These are phyloP conservation scores for Cephalopachus bancanus DNA, from an alignment of 2,797 vertebrate species.

Conservation along the genomic window DNA sequence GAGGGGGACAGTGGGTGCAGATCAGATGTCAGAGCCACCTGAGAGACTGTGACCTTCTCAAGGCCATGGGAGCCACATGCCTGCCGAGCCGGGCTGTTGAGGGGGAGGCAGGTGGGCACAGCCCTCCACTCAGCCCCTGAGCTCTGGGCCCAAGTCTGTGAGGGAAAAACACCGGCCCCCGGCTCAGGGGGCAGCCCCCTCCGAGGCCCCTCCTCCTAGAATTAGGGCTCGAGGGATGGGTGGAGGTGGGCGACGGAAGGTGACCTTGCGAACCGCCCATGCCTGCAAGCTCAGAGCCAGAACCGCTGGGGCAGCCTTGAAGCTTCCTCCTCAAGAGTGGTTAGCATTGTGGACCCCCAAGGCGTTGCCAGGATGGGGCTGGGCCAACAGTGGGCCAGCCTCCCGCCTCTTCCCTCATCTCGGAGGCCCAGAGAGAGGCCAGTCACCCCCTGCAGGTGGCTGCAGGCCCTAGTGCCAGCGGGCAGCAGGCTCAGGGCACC, in stretches of 20 bases:
- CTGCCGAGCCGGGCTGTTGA: neutral
- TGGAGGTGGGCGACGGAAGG: neutral
- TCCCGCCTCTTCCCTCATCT: neutral
- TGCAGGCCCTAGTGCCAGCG: neutral
- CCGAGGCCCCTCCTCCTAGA: neutral
- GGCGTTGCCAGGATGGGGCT: neutral
- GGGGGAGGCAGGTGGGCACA: neutral
- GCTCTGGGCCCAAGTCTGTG: neutral
- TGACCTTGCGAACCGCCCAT: slow-evolving; percentile 22
- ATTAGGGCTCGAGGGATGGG: neutral
- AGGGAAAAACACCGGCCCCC: neutral
- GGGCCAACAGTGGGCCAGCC: no score
- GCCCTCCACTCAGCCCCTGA: neutral
- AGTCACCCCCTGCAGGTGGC: neutral
- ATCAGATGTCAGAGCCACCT: neutral
- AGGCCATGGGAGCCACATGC: neutral
- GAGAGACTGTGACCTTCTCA: neutral
- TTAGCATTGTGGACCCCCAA: neutral
- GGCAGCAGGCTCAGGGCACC: neutral
- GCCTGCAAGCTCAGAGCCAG: neutral
- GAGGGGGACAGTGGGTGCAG: neutral
- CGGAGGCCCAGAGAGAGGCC: neutral
- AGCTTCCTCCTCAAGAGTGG: neutral
- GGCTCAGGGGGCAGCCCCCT: neutral
- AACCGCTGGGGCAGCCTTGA: neutral